Evolutionary conservation across 2,888 invertebrate species (phyloP), one percentile per base, ranked within the genome.

Genomic region (Apotomis turbidana): DNA sequence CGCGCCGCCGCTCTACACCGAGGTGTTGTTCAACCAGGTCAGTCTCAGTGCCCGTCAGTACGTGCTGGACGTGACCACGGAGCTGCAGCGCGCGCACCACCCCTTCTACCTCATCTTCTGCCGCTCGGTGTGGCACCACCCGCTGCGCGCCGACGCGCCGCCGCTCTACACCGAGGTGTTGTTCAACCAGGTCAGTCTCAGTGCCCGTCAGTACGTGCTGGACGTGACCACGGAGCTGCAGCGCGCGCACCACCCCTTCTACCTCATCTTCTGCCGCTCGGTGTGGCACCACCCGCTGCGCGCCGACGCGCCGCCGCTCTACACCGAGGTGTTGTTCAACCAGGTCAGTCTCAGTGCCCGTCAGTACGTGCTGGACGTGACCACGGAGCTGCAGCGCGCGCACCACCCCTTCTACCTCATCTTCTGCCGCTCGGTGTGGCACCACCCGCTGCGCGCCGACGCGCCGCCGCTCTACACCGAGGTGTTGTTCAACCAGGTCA

Each of bases 31-130:
- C 82, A 93, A 93, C 80, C 93, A 93, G 90, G 93, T 92, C 10
- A 12, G 36, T 10, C 36, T 4, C 0, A 41, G 97, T 89, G 41
- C 41, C 41, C 6, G 41, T 41, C 15, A 99, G 88, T 99, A 99
- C 89, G 97, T 99, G 71, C 94, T 99, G 75, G 99, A 99, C 87
- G 98, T 99, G 36, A 99, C 98, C 36, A 98, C 99, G 4, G 98
- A 98, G 88, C 94, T 99, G 78, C 96, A 97, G 80, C 97, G 98
- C 81, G 97, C 98, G 66, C 97, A 97, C 76, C 98, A 98, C 89
- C 97, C 98, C 75, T 99, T 98, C 94, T 98, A 98, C 93, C 95
- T 99, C 85, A 98, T 99, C 87, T 98, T 99, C 95, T 99, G 99
- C 92, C 96, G 99, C 80, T 98, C 98, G 12, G 98, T 99, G 86